Base-by-base conservation (phyloP, 1,140 invertebrate genomes). In the Rhagoletis zephyria region DNA sequence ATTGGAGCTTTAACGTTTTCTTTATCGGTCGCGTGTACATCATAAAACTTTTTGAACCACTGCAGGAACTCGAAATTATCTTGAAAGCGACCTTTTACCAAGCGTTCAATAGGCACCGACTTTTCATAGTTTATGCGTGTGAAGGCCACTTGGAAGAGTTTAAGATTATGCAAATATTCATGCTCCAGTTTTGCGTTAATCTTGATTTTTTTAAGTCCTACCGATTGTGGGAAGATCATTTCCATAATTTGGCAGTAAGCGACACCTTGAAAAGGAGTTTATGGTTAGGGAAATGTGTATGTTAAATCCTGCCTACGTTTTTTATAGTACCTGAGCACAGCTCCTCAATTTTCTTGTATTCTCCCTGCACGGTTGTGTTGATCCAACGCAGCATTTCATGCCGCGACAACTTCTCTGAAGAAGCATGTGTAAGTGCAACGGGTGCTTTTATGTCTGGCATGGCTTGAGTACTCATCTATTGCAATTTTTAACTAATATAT, bases 231-330 rank as follows among this genome's bases (percentile, higher is more conserved):
- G 93, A 99, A 99, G 4, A 99, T 95, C 96, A 99, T 97, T 93
- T 99, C 98, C 97, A 99, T 99, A 92, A 99, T 99, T 93, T 99
- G 98, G 93, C 98, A 99, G 93, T 99, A 99, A 12, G 97, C 98
- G 61, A 98, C 97, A 89, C 92, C 92, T 93, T n/a, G 7, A 42
- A 59, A 30, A 30, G 30, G 30, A 30, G 30, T 30, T 1, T 30
- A 30, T 51, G 10, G 30, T 77, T 77, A 42, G 6, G 30, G 30
- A 48, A 85, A 86, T 51, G n/a, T 4, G 59, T 16, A 77, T 63
- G 16, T 61, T 30, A 30, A 30, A 30, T 30, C 30, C 30, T 30
- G 30, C 30, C 56, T 19, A 14, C 12, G 16, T 70, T 10, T 14
- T 4, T 30, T 12, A 40, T 30, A 56, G 19, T 86, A 93, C 98